Percentiles rank a stretch among this genome's conserved stretches.
Evolutionary conservation across 2,797 vertebrate genomes (phyloP).

Genomic region (Carapus acus): DNA sequence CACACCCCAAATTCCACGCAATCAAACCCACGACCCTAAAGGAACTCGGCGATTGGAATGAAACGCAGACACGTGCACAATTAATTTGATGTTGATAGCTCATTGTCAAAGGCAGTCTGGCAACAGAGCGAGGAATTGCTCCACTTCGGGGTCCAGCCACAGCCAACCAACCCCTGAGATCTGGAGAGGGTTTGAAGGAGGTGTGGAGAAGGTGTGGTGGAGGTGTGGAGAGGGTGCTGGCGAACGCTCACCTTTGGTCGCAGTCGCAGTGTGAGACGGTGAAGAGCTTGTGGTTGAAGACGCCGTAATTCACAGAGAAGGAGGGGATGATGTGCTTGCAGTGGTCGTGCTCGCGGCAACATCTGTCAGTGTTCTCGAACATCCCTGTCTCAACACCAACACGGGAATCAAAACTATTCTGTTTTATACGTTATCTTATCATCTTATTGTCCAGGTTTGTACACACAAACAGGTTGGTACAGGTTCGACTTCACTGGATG

Average conservation of each 20-base stretch:
- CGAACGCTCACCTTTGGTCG: conserved; percentile 70
- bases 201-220: neutral
- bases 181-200: neutral
- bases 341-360: conserved; percentile 87
- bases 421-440: no score
- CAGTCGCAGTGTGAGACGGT: conserved; percentile 87
- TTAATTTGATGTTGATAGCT: no score
- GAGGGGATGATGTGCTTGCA: conserved; percentile 74
- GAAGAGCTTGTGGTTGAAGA: conserved; percentile 80
- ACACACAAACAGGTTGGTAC: no score
- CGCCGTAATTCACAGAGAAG: conserved; percentile 76
- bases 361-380: conserved; percentile 76
- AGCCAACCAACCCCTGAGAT: conserved; percentile 16
- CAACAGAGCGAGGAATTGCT: conserved; percentile 10
- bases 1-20: no score
- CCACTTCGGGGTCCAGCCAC: conserved; percentile 15
- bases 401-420: no score
- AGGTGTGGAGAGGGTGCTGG: neutral
- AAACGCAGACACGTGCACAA: neutral
- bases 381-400: no score
- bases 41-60: neutral
- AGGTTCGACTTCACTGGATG: no score
- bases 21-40: no score
- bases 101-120: neutral
- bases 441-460: no score